phyloP scores from a whole-genome alignment of 2,888 invertebrate genomes.

The Hoplodrina blanda region DNA sequence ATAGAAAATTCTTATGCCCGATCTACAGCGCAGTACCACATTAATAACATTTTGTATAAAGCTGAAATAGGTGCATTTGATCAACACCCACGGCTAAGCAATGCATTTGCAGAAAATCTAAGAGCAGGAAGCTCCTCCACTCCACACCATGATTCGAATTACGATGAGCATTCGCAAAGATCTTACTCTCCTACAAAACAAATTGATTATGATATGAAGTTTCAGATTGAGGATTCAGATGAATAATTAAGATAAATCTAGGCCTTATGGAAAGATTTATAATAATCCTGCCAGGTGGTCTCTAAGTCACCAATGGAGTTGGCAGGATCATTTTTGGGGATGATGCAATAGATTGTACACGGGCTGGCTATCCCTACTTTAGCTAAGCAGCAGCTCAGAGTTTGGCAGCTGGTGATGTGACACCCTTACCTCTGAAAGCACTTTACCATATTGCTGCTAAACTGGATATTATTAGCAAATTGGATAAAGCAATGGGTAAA shows the following conservation, averaged over 20 bases:
- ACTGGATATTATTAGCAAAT: too few species aligned
- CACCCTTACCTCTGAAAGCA: too few species aligned
- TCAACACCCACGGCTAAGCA: not conserved
- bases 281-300: too few species aligned
- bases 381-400: too few species aligned
- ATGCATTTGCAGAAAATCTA: constrained; percentile 6
- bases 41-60: constrained; percentile 44
- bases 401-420: too few species aligned
- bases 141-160: constrained; percentile 3
- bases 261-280: too few species aligned
- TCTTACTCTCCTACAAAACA: constrained; percentile 41
- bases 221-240: constrained; percentile 39
- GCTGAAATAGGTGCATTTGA: constrained; percentile 41
- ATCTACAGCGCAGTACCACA: constrained; percentile 39
- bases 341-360: too few species aligned
- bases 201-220: constrained; percentile 22
- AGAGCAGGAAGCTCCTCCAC: not conserved
- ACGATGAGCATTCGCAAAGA: constrained; percentile 25
- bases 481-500: too few species aligned
- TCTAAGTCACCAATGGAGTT: too few species aligned
- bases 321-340: too few species aligned
- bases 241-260: constrained; percentile 16
- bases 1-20: constrained; percentile 37
- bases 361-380: too few species aligned
- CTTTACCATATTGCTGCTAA: too few species aligned